phyloP scores from a whole-genome alignment of 2,888 invertebrate species.

The Nebria salina region DNA sequence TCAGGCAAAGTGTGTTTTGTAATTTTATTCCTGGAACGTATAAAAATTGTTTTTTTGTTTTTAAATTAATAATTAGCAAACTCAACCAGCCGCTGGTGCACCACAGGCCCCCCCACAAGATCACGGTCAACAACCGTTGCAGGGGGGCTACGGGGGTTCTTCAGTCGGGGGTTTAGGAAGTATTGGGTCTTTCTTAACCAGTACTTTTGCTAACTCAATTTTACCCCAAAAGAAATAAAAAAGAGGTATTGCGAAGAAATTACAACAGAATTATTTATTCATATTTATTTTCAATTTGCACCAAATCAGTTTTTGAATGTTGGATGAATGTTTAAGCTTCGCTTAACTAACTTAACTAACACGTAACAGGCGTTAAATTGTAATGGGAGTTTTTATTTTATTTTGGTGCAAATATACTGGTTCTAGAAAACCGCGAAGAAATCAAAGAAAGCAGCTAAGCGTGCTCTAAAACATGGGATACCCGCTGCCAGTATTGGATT shows the following conservation, averaged over 20 bases:
- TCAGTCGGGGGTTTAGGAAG: slow-evolving; percentile 59
- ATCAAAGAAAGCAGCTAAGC: slow-evolving; percentile 54
- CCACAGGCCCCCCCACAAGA: slow-evolving; percentile 46
- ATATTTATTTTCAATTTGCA: slow-evolving; percentile 30
- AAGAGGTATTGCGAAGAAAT: slow-evolving; percentile 22
- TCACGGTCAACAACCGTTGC: slow-evolving; percentile 28
- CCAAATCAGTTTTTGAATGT: slow-evolving; percentile 23
- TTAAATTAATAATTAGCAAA: slow-evolving; percentile 30
- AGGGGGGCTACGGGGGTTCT: slow-evolving; percentile 40
- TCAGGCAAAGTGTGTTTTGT: slow-evolving; percentile 37
- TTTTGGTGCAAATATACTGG: slow-evolving; percentile 35
- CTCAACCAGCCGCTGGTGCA: slow-evolving; percentile 43
- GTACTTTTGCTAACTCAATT: slow-evolving; percentile 26
- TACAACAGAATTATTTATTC: neutral
- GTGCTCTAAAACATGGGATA: slow-evolving; percentile 62
- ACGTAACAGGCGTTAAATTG: neutral
- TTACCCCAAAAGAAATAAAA: slow-evolving; percentile 4
- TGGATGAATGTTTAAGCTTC: neutral
- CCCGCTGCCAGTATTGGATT: slow-evolving; percentile 63
- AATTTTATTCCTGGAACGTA: neutral
- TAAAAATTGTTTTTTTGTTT: neutral
- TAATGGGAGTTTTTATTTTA: slow-evolving; percentile 10
- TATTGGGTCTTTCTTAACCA: slow-evolving; percentile 56
- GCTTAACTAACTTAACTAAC: slow-evolving; percentile 28
- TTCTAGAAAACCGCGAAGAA: slow-evolving; percentile 34